These are phyloP conservation scores for Lamellibrachia luymesi DNA, from an alignment of 1,140 invertebrate species.

Conservation along the genomic window DNA sequence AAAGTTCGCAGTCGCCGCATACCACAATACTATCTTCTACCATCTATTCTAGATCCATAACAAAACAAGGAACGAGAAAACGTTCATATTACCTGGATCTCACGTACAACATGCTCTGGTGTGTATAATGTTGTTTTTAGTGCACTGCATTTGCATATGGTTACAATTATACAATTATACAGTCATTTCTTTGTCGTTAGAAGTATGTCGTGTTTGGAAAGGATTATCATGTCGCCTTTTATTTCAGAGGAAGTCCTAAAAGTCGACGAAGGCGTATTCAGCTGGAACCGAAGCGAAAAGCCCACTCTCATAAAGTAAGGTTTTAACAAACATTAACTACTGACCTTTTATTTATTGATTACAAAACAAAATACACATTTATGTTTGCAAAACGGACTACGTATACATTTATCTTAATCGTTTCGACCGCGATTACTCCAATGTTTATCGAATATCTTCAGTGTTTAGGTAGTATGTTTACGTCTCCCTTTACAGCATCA, in stretches of 20 bases:
- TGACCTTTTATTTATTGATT: background rate
- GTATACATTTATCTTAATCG: too few relatives aligned
- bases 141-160: too few relatives aligned
- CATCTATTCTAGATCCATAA: too few relatives aligned
- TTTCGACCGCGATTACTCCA: background rate
- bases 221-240: background rate
- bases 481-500: constrained; percentile 35
- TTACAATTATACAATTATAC: too few relatives aligned
- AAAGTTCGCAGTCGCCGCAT: background rate
- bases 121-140: too few relatives aligned
- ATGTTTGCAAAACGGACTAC: too few relatives aligned
- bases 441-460: background rate
- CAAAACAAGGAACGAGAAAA: too few relatives aligned
- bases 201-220: too few relatives aligned
- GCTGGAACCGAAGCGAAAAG: constrained; percentile 8
- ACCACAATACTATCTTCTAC: too few relatives aligned
- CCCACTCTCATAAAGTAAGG: background rate
- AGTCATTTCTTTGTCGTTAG: too few relatives aligned
- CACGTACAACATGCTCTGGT: too few relatives aligned
- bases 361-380: background rate
- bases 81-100: too few relatives aligned
- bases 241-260: background rate
- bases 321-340: background rate
- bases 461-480: background rate
- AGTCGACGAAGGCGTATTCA: background rate